Percentiles rank a stretch among this genome's conserved stretches.
Conservation (phyloP, 2,888 invertebrate genomes). For the Drosophila diplacantha region DNA sequence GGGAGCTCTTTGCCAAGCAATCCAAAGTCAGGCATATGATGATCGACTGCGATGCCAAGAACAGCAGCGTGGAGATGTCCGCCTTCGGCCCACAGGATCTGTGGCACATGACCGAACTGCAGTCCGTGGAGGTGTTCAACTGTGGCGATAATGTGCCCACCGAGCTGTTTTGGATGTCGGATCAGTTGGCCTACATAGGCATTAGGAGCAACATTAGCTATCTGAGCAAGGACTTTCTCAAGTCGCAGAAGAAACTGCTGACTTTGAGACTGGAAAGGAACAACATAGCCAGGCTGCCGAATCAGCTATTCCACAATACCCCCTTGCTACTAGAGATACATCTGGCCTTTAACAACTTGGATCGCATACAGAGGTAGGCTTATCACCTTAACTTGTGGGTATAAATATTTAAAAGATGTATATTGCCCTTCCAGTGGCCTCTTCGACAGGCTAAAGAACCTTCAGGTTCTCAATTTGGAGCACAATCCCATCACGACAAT, state of each 20-base stretch:
- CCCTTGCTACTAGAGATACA: slow-evolving; percentile 54
- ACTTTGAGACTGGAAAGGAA: slow-evolving; percentile 52
- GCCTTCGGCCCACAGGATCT: slow-evolving; percentile 56
- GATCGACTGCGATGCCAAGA: slow-evolving; percentile 55
- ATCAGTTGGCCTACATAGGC: slow-evolving; percentile 53
- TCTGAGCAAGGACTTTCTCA: slow-evolving; percentile 54
- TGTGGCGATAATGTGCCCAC: slow-evolving; percentile 63
- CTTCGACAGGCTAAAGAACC: slow-evolving; percentile 53
- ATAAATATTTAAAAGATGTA: neutral
- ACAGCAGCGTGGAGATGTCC: slow-evolving; percentile 61
- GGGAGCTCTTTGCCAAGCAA: slow-evolving; percentile 58
- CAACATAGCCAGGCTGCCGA: slow-evolving; percentile 58
- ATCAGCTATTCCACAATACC: slow-evolving; percentile 55
- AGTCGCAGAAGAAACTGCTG: slow-evolving; percentile 50
- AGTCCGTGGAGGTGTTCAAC: slow-evolving; percentile 52
- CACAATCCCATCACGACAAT: slow-evolving; percentile 61
- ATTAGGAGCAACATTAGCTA: slow-evolving; percentile 63
- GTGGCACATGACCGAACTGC: slow-evolving; percentile 57
- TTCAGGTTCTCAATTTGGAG: slow-evolving; percentile 59
- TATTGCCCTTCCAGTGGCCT: slow-evolving; percentile 43
- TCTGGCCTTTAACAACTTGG: slow-evolving; percentile 58
- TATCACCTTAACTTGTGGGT: neutral
- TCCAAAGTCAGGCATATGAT: slow-evolving; percentile 45
- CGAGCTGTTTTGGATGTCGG: slow-evolving; percentile 60
- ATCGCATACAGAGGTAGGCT: slow-evolving; percentile 57